Base-by-base conservation (phyloP, 2,888 invertebrate species). In the Eurytoma adleriae region DNA sequence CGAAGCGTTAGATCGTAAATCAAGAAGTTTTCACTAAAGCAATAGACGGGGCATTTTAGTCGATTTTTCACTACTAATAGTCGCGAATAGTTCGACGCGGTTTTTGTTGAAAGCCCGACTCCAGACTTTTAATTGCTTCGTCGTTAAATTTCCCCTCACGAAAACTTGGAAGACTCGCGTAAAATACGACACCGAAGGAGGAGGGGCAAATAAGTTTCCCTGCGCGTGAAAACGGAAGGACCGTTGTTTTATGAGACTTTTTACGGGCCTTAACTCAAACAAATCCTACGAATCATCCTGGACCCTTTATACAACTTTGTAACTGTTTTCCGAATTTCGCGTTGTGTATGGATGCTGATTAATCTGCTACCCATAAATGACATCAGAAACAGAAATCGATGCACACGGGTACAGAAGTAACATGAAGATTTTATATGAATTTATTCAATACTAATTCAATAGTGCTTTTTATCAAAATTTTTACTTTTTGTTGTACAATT, bases 41-140 rank as follows among this genome's bases (percentile, higher is more conserved):
- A 7, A 40, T 18, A 4, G 12, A 3, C 40, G 7, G 0, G 10
- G n/a, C 10, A 48, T 18, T 40, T 40, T n/a, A 18, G 1, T 4
- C n/a, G 4, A 40, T 40, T 48, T 64, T 18, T 40, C 64, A 4
- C n/a, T 64, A 40, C 40, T n/a, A 54, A 10, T 40, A 40, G n/a
- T 0, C 48, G 24, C n/a, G 13, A 62, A 64, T 61, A 56, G 64
- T 66, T 56, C 72, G 18, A 18, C 27, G 24, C 5, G 27, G 20
- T 50, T 52, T n/a, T 16, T 7, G 24, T 13, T 7, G 3, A 18
- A 50, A 14, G 20, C 3, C 18, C 12, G 10, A 12, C 30, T 3
- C 27, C 24, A 27, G 62, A 56, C 77, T 78, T 70, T 77, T 78
- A 70, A 78, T 78, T 71, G 70, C 57, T 69, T 62, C 5, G 66